phyloP scores from a whole-genome alignment of 2,888 invertebrate genomes.

The Syrista parreyssii region DNA sequence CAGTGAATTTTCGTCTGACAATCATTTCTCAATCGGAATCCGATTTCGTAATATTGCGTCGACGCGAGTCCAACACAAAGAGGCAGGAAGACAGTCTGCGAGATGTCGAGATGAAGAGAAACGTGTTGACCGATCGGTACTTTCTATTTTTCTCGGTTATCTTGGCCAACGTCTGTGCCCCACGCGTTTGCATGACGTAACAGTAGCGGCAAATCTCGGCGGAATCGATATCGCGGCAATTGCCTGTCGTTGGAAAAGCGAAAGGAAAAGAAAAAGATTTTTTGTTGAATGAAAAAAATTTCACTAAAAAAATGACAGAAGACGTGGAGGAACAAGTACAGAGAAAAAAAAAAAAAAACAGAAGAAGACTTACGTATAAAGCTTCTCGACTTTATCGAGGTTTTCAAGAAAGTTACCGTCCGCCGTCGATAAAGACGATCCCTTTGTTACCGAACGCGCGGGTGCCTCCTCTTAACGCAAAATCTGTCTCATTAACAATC shows the following conservation, averaged over 20 bases:
- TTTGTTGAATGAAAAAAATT: background rate
- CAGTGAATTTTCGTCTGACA: background rate
- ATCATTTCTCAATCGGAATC: background rate
- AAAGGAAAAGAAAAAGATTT: background rate
- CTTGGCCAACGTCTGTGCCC: background rate
- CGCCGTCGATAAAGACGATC: conserved; percentile 34
- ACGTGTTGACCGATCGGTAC: background rate
- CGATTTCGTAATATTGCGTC: background rate
- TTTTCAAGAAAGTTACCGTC: background rate
- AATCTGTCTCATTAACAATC: conserved; percentile 63
- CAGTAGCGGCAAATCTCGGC: background rate
- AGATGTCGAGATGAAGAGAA: background rate
- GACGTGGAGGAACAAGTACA: background rate
- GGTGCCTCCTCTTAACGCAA: conserved; percentile 35
- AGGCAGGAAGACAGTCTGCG: background rate
- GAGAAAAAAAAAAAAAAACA: background rate
- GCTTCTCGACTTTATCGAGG: background rate
- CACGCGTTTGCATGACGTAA: background rate
- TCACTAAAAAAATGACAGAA: background rate
- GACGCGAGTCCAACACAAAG: background rate
- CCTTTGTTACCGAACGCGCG: conserved; percentile 31
- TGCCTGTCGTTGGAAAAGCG: background rate
- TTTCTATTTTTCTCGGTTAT: background rate
- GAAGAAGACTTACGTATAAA: background rate
- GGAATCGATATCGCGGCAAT: background rate